Evolutionary conservation across 2,888 invertebrate species (phyloP).

Genomic region (Aradus depressus): DNA sequence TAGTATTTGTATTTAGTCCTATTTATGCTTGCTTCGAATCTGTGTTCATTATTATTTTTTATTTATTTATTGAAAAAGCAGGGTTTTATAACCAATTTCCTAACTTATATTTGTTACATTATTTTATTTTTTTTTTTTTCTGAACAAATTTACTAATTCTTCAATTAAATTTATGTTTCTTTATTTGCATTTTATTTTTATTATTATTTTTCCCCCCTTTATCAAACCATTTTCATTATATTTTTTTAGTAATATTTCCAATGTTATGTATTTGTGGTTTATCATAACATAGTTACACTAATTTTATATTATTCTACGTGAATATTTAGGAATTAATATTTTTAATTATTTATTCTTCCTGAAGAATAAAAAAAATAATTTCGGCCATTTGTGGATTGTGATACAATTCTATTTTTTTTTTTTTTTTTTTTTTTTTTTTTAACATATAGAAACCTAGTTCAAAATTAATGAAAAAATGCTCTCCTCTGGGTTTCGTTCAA

Average conservation of each 20-base stretch:
- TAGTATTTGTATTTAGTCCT: slow-evolving; percentile 13
- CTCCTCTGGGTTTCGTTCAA: no score
- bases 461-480: no score
- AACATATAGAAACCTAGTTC: no score
- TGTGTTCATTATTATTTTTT: slow-evolving; percentile 14
- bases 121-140: slow-evolving; percentile 6
- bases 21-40: slow-evolving; percentile 16
- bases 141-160: slow-evolving; percentile 11
- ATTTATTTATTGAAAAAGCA: slow-evolving; percentile 15
- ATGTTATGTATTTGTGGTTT: background rate
- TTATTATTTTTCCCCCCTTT: slow-evolving; percentile 7
- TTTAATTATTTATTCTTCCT: no score
- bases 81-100: slow-evolving; percentile 4
- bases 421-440: no score
- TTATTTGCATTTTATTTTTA: slow-evolving; percentile 8
- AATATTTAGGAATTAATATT: no score
- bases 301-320: background rate
- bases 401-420: no score
- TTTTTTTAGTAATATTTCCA: background rate
- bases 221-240: background rate
- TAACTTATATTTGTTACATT: slow-evolving; percentile 9
- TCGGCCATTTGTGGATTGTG: no score
- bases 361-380: no score
- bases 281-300: no score
- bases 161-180: slow-evolving; percentile 14